These are phyloP conservation scores for Motacilla alba DNA, from an alignment of 2,113 vertebrate genomes.

Conservation along the genomic window DNA sequence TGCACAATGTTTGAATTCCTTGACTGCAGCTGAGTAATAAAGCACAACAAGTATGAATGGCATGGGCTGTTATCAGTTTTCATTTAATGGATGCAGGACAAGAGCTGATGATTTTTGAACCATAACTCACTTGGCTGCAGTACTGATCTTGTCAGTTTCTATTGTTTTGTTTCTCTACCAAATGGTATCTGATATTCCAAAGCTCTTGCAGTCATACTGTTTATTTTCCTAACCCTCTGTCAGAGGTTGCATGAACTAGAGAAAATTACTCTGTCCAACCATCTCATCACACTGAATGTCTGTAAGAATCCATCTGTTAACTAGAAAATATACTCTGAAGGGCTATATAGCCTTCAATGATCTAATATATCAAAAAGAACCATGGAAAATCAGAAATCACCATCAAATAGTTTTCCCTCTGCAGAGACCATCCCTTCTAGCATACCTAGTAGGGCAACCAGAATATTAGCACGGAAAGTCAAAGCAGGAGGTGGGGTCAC, in stretches of 20 bases:
- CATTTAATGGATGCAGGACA: background rate
- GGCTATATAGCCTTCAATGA: background rate
- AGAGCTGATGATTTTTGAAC: background rate
- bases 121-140: background rate
- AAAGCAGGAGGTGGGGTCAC: background rate
- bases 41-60: background rate
- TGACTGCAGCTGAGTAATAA: background rate
- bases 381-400: background rate
- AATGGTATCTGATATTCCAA: slow-evolving; percentile 6
- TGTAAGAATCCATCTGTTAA: background rate
- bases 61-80: background rate
- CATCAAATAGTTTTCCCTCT: background rate
- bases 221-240: slow-evolving; percentile 29
- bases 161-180: slow-evolving; percentile 24
- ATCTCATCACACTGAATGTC: background rate
- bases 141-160: background rate
- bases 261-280: background rate
- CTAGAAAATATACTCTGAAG: slow-evolving; percentile 19
- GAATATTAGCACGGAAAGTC: background rate
- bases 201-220: background rate
- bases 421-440: background rate
- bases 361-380: background rate
- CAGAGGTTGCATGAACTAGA: background rate
- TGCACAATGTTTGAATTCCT: background rate
- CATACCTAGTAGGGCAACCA: background rate